A percentile compares a stretch with the other conserved stretches of the same genome.
phyloP scores from a whole-genome alignment of 2,113 vertebrate species.

The Microcebus ravelobensis region DNA sequence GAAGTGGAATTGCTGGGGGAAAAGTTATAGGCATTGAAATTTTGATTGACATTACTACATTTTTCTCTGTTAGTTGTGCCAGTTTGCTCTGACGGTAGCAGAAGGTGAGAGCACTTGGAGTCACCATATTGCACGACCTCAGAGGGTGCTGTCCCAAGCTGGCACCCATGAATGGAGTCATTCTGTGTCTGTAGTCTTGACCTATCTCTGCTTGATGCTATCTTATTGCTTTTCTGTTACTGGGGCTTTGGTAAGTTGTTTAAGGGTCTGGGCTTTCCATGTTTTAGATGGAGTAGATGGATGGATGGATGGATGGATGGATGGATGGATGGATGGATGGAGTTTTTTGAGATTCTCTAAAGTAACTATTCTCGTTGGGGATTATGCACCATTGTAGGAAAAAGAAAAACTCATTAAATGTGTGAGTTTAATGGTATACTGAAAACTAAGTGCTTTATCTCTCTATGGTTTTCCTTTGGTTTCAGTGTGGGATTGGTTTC shows the following conservation, averaged over 20 bases:
- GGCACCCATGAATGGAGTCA: fast-evolving
- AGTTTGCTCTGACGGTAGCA: not conserved
- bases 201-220: not conserved
- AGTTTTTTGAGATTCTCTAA: not conserved
- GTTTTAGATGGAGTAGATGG: not conserved
- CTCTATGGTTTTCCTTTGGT: not conserved
- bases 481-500: not conserved
- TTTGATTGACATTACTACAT: not conserved
- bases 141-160: fast-evolving
- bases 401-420: not conserved
- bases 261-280: not conserved
- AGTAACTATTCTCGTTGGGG: not conserved
- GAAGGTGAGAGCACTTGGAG: not conserved
- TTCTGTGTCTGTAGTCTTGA: not conserved
- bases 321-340: not conserved
- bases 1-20: not conserved
- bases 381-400: not conserved
- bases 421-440: not conserved
- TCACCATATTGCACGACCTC: fast-evolving
- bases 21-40: not conserved
- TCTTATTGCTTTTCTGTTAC: not conserved
- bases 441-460: not conserved
- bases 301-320: not conserved
- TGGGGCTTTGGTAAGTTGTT: not conserved
- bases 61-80: not conserved